These are phyloP conservation scores for Eupsittula cactorum DNA, from an alignment of 2,113 vertebrate genomes.

Conservation along the genomic window DNA sequence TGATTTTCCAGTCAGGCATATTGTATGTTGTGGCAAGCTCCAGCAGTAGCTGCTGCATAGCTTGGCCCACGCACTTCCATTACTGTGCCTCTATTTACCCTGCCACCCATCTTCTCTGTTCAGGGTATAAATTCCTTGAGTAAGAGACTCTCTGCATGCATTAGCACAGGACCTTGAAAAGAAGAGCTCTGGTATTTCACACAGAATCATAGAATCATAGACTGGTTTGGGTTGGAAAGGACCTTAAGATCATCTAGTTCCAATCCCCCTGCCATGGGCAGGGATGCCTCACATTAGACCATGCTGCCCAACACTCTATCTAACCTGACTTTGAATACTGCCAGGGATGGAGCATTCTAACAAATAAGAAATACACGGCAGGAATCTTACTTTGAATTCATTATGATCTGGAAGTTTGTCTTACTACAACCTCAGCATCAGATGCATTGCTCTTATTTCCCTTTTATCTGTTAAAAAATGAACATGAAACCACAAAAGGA, in stretches of 20 bases:
- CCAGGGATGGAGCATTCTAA: background rate
- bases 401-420: background rate
- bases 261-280: background rate
- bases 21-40: background rate
- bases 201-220: background rate
- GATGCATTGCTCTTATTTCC: background rate
- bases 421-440: background rate
- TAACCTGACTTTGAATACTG: background rate
- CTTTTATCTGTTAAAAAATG: background rate
- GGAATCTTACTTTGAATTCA: background rate
- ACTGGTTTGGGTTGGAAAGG: background rate
- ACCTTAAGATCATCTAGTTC: background rate
- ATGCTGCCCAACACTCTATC: background rate
- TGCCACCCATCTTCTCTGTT: background rate
- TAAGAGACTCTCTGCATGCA: background rate
- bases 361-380: background rate
- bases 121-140: fast-evolving
- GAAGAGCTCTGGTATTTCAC: background rate
- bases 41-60: background rate
- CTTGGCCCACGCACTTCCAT: background rate
- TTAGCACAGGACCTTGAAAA: fast-evolving
- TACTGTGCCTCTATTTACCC: background rate
- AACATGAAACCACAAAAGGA: background rate
- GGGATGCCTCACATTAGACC: background rate
- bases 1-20: background rate